Conservation (phyloP, 23 tunicate genomes). For the Ciona savignyi region DNA sequence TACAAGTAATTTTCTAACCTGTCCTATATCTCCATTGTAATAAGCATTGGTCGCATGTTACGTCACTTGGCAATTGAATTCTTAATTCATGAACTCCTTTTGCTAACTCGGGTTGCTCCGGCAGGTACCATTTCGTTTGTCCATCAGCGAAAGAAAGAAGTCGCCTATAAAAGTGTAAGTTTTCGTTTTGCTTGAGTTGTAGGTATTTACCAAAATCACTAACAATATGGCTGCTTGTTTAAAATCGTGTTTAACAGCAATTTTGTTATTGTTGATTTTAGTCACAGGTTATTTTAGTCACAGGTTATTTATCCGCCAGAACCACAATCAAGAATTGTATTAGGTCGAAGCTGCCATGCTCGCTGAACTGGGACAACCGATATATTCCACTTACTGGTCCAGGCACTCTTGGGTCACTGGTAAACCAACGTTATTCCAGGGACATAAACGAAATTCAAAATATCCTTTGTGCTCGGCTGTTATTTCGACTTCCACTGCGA, state of each 20-base stretch:
- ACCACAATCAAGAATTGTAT: too few relatives aligned
- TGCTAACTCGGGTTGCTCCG: neutral
- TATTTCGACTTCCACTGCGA: slow-evolving; percentile 33
- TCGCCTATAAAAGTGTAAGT: neutral
- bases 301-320: too few relatives aligned
- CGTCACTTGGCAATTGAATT: slow-evolving; percentile 27
- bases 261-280: too few relatives aligned
- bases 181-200: neutral
- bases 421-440: slow-evolving; percentile 28
- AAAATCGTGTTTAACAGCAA: too few relatives aligned
- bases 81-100: slow-evolving; percentile 4
- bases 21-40: slow-evolving; percentile 58
- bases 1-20: too few relatives aligned
- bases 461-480: slow-evolving; percentile 44
- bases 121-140: neutral
- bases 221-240: too few relatives aligned
- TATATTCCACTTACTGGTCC: slow-evolving; percentile 12
- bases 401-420: slow-evolving; percentile 46
- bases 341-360: too few relatives aligned
- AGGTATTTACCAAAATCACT: too few relatives aligned
- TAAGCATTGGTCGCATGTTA: slow-evolving; percentile 43
- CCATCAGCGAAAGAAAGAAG: neutral
- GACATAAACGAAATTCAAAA: slow-evolving; percentile 52
- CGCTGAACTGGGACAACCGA: neutral
- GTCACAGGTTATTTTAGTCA: too few relatives aligned